A percentile compares a stretch with the other conserved stretches of the same genome.
Conservation (phyloP, 2,797 vertebrate genomes). For the Taeniopygia guttata region DNA sequence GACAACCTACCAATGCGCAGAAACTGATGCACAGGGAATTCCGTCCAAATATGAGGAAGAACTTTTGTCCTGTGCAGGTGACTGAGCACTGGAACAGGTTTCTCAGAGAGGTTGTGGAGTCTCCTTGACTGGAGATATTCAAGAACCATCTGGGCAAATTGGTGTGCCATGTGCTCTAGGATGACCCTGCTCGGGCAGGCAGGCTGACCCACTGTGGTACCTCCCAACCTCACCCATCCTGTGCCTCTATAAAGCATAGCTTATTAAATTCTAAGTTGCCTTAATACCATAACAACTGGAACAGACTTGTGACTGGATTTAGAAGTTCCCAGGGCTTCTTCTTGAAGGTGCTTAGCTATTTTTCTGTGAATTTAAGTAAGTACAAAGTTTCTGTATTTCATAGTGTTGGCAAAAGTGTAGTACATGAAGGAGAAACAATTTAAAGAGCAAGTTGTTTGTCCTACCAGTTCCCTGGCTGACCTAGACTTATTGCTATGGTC, state of each 20-base stretch:
- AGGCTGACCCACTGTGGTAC: not conserved
- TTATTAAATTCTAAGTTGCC: not conserved
- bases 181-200: not conserved
- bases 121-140: not conserved
- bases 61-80: not conserved
- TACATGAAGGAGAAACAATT: not conserved
- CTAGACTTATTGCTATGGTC: not conserved
- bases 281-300: not conserved
- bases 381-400: not conserved
- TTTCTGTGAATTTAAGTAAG: not conserved
- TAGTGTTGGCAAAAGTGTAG: not conserved
- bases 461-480: fast-evolving
- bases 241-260: not conserved
- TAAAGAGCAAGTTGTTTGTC: not conserved
- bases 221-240: not conserved
- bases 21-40: not conserved
- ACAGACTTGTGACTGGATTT: not conserved
- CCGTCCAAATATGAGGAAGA: not conserved
- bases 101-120: not conserved
- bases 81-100: not conserved
- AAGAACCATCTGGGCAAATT: not conserved
- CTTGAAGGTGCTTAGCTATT: not conserved
- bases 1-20: not conserved
- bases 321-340: not conserved
- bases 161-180: not conserved